Evolutionary conservation across 2,797 vertebrate species (phyloP).

Genomic region (Taeniopygia guttata): DNA sequence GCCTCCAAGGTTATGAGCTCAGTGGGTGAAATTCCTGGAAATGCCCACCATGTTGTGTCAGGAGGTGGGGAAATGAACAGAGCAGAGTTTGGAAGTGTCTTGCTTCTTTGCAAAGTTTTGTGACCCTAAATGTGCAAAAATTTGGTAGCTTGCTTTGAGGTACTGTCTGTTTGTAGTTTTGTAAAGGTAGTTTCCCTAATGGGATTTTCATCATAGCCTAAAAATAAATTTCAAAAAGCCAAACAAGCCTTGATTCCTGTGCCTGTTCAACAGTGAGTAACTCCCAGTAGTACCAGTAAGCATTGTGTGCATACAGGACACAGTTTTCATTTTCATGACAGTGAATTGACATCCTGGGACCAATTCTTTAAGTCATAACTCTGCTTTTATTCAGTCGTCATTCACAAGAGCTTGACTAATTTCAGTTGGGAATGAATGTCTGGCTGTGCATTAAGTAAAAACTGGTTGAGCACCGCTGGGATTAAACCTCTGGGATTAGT

Average conservation of each 20-base stretch:
- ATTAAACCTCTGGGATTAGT: neutral
- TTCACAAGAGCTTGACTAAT: conserved; percentile 12
- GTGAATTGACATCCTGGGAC: neutral
- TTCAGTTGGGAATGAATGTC: neutral
- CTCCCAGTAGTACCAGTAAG: neutral
- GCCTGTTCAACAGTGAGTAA: neutral
- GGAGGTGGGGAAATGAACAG: neutral
- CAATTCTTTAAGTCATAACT: conserved; percentile 10
- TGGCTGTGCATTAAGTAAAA: neutral
- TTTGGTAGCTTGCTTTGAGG: neutral
- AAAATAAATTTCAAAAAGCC: neutral
- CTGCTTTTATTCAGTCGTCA: neutral
- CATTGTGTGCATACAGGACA: neutral
- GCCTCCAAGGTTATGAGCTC: neutral
- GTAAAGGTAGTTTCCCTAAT: neutral
- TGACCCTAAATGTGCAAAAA: neutral
- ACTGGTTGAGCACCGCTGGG: neutral
- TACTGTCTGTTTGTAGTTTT: neutral
- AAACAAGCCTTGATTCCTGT: neutral
- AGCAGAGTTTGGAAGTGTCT: neutral
- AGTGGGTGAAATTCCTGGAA: neutral
- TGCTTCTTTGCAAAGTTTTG: neutral
- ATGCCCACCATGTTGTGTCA: rapidly evolving
- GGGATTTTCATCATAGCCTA: neutral
- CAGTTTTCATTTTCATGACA: neutral